Conservation (phyloP, 2,113 vertebrate genomes). For the Galemys pyrenaicus region DNA sequence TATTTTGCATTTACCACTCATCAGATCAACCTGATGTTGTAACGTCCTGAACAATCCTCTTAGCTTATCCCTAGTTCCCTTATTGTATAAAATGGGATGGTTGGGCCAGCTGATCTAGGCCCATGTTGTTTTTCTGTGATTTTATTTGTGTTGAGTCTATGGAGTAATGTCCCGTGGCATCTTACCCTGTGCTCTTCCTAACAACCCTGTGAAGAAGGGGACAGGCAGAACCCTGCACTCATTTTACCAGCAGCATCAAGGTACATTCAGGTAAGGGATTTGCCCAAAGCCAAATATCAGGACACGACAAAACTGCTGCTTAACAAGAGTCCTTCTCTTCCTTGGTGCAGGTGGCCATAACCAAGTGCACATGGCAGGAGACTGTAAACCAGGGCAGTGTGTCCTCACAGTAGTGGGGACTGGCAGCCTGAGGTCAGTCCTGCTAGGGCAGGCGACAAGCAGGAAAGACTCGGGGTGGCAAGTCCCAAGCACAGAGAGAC, state of each 20-base stretch:
- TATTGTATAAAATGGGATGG: not conserved
- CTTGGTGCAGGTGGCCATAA: not conserved
- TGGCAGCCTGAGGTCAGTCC: not conserved
- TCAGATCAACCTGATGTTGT: not conserved
- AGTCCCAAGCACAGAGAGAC: not conserved
- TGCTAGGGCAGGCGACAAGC: not conserved
- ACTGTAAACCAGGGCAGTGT: not conserved
- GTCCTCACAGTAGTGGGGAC: not conserved
- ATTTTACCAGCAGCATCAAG: not conserved
- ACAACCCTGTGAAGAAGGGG: not conserved
- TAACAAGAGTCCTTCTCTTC: not conserved
- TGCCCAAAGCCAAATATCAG: not conserved
- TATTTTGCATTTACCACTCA: not conserved
- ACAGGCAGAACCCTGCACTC: not conserved
- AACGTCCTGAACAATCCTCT: not conserved
- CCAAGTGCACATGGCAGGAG: not conserved
- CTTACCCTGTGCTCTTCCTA: not conserved
- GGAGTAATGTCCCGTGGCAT: not conserved
- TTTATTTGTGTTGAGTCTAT: not conserved
- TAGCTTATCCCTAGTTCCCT: not conserved
- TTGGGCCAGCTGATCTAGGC: no score
- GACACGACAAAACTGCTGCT: not conserved
- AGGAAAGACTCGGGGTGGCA: not conserved
- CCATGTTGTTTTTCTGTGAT: not conserved
- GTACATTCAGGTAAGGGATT: not conserved